Conservation (phyloP, 2,797 vertebrate species). For the Catharus ustulatus region DNA sequence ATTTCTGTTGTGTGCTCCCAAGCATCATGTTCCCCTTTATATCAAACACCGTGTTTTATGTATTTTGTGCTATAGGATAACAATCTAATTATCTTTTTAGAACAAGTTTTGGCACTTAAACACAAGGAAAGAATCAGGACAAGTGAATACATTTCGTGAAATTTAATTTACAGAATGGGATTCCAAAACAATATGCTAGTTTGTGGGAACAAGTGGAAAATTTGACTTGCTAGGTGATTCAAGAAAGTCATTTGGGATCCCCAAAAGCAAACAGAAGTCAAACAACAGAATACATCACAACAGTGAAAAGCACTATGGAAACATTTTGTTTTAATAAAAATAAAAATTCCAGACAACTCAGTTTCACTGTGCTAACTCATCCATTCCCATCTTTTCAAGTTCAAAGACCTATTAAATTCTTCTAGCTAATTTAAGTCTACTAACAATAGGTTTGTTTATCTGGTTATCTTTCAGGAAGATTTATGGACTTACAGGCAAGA, state of each 20-base stretch:
- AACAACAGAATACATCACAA: background rate
- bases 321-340: background rate
- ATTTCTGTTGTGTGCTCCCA: background rate
- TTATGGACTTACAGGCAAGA: background rate
- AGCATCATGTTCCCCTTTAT: background rate
- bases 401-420: background rate
- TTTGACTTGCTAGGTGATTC: background rate
- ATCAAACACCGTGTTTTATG: background rate
- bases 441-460: background rate
- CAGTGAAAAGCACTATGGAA: accelerated
- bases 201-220: background rate
- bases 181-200: background rate
- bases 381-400: background rate
- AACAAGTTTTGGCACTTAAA: background rate
- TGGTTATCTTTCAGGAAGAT: background rate
- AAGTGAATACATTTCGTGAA: background rate
- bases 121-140: background rate
- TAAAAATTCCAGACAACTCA: background rate
- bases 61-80: background rate
- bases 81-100: background rate
- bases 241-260: background rate
- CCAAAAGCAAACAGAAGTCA: background rate
- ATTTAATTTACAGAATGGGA: background rate
- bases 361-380: background rate
- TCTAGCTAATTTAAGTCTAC: background rate